phyloP scores from a whole-genome alignment of 2,797 vertebrate species.

The Schizopygopsis pylzovi region DNA sequence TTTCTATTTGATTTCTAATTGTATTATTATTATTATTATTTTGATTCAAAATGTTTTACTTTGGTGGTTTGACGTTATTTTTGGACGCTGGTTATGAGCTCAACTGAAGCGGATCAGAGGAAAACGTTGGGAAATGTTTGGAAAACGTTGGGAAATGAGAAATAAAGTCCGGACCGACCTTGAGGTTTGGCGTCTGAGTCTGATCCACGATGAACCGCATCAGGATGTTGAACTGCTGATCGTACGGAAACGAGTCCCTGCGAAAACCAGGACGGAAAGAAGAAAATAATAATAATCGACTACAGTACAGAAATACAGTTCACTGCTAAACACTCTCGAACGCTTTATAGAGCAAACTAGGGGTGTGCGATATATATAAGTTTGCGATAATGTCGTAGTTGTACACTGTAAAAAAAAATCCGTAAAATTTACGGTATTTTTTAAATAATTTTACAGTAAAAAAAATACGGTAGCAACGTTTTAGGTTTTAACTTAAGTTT shows the following conservation, averaged over 20 bases:
- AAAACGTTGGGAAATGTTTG: too few species aligned
- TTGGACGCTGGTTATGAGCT: neutral
- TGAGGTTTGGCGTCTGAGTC: slow-evolving; percentile 95
- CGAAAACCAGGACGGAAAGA: neutral
- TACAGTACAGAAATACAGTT: neutral
- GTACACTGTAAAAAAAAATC: too few species aligned
- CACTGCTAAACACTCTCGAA: neutral
- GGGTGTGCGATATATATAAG: too few species aligned
- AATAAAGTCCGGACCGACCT: slow-evolving; percentile 73
- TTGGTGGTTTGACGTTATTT: neutral
- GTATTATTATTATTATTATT: neutral
- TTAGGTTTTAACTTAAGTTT: too few species aligned
- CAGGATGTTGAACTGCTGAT: slow-evolving; percentile 97
- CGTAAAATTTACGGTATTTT: too few species aligned
- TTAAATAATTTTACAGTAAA: too few species aligned
- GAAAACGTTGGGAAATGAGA: neutral
- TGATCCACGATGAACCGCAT: slow-evolving; percentile 98
- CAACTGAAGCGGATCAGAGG: neutral
- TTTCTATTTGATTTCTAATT: neutral
- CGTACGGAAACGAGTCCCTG: slow-evolving; percentile 94
- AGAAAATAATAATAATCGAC: neutral
- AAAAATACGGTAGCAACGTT: too few species aligned
- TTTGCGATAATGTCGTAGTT: too few species aligned
- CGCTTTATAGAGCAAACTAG: neutral
- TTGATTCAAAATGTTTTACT: neutral